Percentiles rank a stretch among this genome's conserved stretches.
phyloP scores from a whole-genome alignment of 2,888 invertebrate species.

The Gortyna flavago region DNA sequence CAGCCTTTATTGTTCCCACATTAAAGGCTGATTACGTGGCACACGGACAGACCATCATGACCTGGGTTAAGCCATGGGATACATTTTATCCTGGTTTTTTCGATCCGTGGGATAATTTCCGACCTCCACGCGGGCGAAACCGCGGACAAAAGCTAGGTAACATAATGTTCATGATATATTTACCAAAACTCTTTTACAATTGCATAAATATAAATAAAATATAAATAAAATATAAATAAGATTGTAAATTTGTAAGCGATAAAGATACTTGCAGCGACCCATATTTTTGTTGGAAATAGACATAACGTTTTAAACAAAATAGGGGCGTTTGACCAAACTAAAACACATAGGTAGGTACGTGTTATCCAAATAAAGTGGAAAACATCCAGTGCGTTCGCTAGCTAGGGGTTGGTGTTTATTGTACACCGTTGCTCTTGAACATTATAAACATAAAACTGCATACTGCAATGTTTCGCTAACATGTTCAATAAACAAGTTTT shows the following conservation, averaged over 20 bases:
- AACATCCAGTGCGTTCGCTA: neutral
- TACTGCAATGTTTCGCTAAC: neutral
- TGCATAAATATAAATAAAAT: neutral
- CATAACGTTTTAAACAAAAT: neutral
- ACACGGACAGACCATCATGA: neutral
- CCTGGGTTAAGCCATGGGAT: neutral
- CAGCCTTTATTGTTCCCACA: too few relatives aligned
- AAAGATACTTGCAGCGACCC: neutral
- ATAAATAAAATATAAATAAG: neutral
- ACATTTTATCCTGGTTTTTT: neutral
- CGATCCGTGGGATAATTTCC: neutral
- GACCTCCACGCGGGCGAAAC: neutral
- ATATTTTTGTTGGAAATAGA: neutral
- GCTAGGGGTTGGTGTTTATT: neutral
- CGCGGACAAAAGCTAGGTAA: neutral
- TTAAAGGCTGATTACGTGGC: neutral
- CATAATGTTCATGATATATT: neutral
- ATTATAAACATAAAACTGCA: constrained; percentile 18
- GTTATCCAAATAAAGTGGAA: neutral
- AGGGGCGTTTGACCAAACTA: neutral
- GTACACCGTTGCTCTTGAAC: neutral
- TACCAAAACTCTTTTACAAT: too few relatives aligned
- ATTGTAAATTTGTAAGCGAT: neutral
- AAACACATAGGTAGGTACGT: neutral
- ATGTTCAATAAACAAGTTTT: neutral